Conservation (phyloP, 2,113 vertebrate genomes). For the Rhea americana region DNA sequence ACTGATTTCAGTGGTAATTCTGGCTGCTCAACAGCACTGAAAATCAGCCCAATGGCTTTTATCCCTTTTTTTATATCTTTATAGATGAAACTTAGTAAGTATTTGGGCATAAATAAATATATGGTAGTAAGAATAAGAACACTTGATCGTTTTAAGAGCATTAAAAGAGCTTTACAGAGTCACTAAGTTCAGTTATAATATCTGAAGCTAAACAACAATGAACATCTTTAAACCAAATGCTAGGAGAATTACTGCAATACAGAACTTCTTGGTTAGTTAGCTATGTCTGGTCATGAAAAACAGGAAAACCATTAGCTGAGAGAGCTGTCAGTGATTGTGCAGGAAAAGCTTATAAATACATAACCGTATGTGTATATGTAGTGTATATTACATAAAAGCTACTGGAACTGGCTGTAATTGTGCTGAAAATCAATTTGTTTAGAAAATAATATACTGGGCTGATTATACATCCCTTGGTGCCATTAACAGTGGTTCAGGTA, state of each 20-base stretch:
- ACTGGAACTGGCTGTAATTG: neutral
- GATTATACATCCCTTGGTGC: constrained; percentile 38
- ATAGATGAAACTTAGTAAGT: neutral
- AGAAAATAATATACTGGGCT: constrained; percentile 14
- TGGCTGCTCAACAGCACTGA: neutral
- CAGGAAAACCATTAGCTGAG: constrained; percentile 7
- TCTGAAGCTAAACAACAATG: neutral
- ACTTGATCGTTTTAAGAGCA: neutral
- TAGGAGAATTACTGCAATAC: constrained; percentile 19
- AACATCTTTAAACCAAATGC: neutral
- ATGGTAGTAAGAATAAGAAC: neutral
- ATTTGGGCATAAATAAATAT: neutral
- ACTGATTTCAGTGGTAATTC: neutral
- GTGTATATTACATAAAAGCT: constrained; percentile 9
- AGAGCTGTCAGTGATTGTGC: neutral
- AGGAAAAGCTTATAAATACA: neutral
- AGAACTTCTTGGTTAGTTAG: constrained; percentile 42
- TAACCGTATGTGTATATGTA: neutral
- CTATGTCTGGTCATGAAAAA: neutral
- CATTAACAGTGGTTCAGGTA: constrained; percentile 5
- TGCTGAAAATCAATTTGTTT: constrained; percentile 61
- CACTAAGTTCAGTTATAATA: neutral
- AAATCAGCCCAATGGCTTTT: neutral
- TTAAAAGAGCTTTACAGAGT: neutral
- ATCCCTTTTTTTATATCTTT: neutral